Evolutionary conservation across 2,888 invertebrate species (phyloP).

Genomic region (Chrysolina haemoptera): DNA sequence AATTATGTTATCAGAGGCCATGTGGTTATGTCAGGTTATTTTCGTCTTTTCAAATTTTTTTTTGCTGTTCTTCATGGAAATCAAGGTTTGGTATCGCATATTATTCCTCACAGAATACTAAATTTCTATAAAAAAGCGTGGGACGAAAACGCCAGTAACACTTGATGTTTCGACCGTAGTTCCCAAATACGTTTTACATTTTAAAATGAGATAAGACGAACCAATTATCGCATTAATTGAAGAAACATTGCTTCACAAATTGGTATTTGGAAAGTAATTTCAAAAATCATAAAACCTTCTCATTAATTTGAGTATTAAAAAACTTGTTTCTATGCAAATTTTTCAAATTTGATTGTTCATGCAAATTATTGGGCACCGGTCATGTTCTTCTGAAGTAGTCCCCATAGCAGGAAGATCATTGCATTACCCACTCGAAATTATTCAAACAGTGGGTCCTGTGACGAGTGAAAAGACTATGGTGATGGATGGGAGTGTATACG

Average conservation of each 20-base stretch:
- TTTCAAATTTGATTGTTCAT: slow-evolving; percentile 13
- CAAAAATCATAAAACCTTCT: slow-evolving; percentile 15
- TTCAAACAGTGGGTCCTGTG: background rate
- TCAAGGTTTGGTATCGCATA: too few relatives aligned
- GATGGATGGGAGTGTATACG: slow-evolving; percentile 4
- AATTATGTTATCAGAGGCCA: too few relatives aligned
- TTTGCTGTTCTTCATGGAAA: too few relatives aligned
- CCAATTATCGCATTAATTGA: slow-evolving; percentile 15
- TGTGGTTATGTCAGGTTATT: too few relatives aligned
- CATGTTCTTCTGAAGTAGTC: background rate
- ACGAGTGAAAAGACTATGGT: background rate
- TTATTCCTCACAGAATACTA: too few relatives aligned
- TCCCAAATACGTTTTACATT: background rate
- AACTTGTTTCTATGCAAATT: slow-evolving; percentile 22
- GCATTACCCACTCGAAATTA: slow-evolving; percentile 11
- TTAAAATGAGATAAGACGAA: slow-evolving; percentile 1
- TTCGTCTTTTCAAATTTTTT: too few relatives aligned
- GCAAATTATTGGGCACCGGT: slow-evolving; percentile 10
- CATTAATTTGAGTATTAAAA: slow-evolving; percentile 21
- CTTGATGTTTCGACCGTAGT: background rate
- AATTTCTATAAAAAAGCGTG: too few relatives aligned
- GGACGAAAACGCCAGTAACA: background rate
- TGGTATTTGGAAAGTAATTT: slow-evolving; percentile 20
- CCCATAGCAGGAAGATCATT: slow-evolving; percentile 3
- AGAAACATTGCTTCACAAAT: slow-evolving; percentile 20